A percentile compares a stretch with the other conserved stretches of the same genome.
phyloP scores from a whole-genome alignment of 2,113 vertebrate species.

The Saimiri boliviensis region DNA sequence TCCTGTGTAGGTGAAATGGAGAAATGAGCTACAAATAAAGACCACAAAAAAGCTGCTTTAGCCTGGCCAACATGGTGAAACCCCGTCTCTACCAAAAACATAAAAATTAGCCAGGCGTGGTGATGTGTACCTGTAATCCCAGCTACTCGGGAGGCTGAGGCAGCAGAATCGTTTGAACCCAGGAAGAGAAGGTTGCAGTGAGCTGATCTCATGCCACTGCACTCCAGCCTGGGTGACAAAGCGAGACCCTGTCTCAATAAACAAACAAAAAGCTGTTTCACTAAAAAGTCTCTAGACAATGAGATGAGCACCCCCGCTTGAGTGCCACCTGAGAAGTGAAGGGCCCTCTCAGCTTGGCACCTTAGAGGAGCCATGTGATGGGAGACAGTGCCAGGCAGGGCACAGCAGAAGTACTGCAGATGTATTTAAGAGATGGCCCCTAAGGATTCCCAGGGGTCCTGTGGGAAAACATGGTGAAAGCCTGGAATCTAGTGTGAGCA shows the following conservation, averaged over 20 bases:
- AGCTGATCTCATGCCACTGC: too few relatives aligned
- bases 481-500: not conserved
- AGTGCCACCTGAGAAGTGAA: not conserved
- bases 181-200: too few relatives aligned
- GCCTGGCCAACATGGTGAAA: too few relatives aligned
- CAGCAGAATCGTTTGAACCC: not conserved
- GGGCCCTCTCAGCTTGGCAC: not conserved
- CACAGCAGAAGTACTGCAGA: not conserved
- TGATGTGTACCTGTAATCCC: too few relatives aligned
- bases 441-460: not conserved
- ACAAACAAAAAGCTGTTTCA: not conserved
- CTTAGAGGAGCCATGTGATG: rapidly evolving
- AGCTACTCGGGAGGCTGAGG: not conserved
- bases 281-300: not conserved
- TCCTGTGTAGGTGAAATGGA: not conserved
- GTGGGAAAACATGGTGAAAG: not conserved
- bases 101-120: too few relatives aligned
- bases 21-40: not conserved
- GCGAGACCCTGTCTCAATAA: too few relatives aligned
- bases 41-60: not conserved
- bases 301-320: not conserved
- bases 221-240: too few relatives aligned
- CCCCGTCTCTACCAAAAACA: too few relatives aligned
- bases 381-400: not conserved
- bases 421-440: too few relatives aligned